Evolutionary conservation across 2,888 invertebrate species (phyloP).

Genomic region (Callimorpha dominula): DNA sequence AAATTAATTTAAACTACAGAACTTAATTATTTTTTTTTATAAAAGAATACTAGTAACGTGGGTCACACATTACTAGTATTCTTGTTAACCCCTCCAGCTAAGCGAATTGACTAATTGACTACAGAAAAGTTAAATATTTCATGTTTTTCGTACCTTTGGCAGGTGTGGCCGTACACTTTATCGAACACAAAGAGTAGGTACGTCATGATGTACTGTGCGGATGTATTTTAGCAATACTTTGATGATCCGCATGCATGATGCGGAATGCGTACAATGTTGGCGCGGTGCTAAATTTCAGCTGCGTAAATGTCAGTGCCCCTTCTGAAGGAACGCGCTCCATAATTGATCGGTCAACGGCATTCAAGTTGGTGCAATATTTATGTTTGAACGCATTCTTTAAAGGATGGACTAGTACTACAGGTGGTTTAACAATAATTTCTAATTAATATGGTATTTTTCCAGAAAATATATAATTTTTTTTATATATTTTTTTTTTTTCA

Average conservation of each 20-base stretch:
- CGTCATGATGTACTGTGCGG: slow-evolving; percentile 34
- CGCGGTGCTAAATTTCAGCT: slow-evolving; percentile 70
- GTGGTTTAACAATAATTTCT: slow-evolving; percentile 21
- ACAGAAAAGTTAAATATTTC: neutral
- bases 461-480: too few relatives aligned
- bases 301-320: slow-evolving; percentile 78
- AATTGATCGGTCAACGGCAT: slow-evolving; percentile 78
- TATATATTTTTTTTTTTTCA: too few relatives aligned
- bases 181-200: slow-evolving; percentile 28
- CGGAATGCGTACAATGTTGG: slow-evolving; percentile 69
- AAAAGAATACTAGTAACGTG: too few relatives aligned
- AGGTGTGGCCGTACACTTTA: slow-evolving; percentile 7
- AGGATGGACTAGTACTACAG: slow-evolving; percentile 46
- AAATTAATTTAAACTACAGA: too few relatives aligned
- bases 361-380: slow-evolving; percentile 65
- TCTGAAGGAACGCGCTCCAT: slow-evolving; percentile 59
- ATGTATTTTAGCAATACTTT: slow-evolving; percentile 67
- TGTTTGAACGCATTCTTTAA: slow-evolving; percentile 63
- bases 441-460: neutral
- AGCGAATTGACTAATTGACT: too few relatives aligned
- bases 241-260: slow-evolving; percentile 57
- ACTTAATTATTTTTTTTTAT: too few relatives aligned
- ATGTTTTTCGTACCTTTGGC: neutral
- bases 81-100: too few relatives aligned
- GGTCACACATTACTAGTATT: too few relatives aligned